Percentiles rank a stretch among this genome's conserved stretches.
Conservation (phyloP, 2,797 vertebrate species). For the Nyctibius grandis region DNA sequence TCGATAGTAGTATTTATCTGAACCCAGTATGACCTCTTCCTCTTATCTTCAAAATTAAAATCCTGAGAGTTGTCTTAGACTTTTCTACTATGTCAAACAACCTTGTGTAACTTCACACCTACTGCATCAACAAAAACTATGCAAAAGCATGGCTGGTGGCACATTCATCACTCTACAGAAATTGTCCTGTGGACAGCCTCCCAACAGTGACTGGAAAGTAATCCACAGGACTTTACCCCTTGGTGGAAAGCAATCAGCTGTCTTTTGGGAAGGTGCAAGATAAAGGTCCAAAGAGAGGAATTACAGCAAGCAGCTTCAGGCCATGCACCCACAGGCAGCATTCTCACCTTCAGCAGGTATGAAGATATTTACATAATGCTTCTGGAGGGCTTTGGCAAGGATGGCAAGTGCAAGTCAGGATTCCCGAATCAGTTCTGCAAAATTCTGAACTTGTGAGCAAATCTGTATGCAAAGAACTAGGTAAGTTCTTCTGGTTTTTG, state of each 20-base stretch:
- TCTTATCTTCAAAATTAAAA: neutral
- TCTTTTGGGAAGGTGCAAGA: neutral
- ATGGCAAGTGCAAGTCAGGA: neutral
- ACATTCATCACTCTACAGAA: neutral
- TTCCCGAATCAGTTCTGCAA: neutral
- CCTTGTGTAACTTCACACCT: neutral
- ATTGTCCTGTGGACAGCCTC: neutral
- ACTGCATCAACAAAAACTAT: neutral
- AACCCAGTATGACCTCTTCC: neutral
- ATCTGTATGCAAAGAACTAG: neutral
- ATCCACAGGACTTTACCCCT: neutral
- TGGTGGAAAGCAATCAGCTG: neutral
- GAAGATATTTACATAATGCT: neutral
- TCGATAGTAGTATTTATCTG: neutral
- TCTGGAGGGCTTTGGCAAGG: neutral
- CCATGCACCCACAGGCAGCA: neutral
- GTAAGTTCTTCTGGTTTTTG: neutral
- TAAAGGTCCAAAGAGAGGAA: neutral
- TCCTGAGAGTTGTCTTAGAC: neutral
- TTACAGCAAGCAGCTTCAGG: neutral
- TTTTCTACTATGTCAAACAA: neutral
- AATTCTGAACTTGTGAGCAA: neutral
- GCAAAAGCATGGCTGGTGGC: neutral
- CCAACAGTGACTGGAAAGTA: neutral
- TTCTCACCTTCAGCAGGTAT: neutral